Evolutionary conservation across 2,888 invertebrate species (phyloP).

Genomic region (Lutraria lutraria): DNA sequence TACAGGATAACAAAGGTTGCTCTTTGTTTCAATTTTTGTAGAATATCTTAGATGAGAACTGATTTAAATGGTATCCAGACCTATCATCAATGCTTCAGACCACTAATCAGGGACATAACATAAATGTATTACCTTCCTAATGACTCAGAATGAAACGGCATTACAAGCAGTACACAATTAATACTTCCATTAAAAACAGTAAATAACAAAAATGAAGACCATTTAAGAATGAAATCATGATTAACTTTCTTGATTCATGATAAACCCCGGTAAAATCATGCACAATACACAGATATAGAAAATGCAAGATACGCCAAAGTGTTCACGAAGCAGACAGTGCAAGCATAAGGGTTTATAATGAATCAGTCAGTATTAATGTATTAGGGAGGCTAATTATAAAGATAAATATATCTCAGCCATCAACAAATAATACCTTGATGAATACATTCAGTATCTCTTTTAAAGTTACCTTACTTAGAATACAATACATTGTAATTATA

Average conservation of each 20-base stretch:
- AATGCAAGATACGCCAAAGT: constrained; percentile 32
- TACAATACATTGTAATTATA: too few species aligned
- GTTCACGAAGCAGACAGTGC: constrained; percentile 46
- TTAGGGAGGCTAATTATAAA: constrained; percentile 10
- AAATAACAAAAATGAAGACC: constrained; percentile 13
- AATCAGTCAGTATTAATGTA: constrained; percentile 33
- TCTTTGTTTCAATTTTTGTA: too few species aligned
- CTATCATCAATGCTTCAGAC: too few species aligned
- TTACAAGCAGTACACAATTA: background rate
- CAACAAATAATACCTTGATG: constrained; percentile 28
- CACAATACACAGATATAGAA: constrained; percentile 41
- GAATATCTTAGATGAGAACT: too few species aligned
- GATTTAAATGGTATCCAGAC: too few species aligned
- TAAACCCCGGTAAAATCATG: constrained; percentile 64
- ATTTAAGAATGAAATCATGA: background rate
- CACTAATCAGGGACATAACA: too few species aligned
- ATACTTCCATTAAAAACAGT: background rate
- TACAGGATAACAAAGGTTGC: too few species aligned
- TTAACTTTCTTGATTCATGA: constrained; percentile 49
- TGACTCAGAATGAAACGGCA: background rate
- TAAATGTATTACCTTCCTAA: too few species aligned
- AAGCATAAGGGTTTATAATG: constrained; percentile 43
- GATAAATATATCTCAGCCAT: constrained; percentile 27
- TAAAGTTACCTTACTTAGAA: constrained; percentile 7
- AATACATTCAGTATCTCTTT: constrained; percentile 24